Evolutionary conservation across 1,140 invertebrate genomes (phyloP).

Genomic region (Micrasema longulum): DNA sequence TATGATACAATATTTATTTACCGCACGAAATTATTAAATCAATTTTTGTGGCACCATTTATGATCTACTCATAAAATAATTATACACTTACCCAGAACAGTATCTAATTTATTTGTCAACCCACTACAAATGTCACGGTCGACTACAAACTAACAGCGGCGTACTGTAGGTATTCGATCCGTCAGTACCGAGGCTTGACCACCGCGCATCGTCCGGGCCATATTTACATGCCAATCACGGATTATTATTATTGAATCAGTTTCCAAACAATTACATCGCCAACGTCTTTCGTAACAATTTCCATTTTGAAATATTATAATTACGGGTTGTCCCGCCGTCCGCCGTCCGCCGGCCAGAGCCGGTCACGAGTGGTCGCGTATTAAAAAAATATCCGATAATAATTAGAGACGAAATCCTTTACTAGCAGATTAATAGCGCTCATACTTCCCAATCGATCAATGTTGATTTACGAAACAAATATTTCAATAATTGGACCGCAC

Average conservation of each 20-base stretch:
- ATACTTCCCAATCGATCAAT: slow-evolving; percentile 28
- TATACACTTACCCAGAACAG: no score
- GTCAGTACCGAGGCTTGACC: neutral
- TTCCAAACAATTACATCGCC: slow-evolving; percentile 34
- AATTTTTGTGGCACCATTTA: no score
- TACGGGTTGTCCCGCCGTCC: slow-evolving; percentile 31
- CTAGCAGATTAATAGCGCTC: slow-evolving; percentile 26
- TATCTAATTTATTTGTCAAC: no score
- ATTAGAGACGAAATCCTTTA: slow-evolving; percentile 40
- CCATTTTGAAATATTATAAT: slow-evolving; percentile 41
- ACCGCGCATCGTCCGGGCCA: slow-evolving; percentile 2
- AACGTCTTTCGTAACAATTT: slow-evolving; percentile 33
- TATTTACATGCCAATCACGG: slow-evolving; percentile 27
- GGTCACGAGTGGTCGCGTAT: slow-evolving; percentile 37
- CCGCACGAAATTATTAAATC: no score
- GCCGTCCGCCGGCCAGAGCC: slow-evolving; percentile 8
- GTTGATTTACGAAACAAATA: slow-evolving; percentile 37
- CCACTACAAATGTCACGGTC: no score
- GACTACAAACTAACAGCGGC: no score
- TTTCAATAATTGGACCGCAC: slow-evolving; percentile 35
- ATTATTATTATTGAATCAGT: slow-evolving; percentile 33
- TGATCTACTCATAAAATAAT: no score
- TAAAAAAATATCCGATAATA: slow-evolving; percentile 36
- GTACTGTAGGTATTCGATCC: neutral
- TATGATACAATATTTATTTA: no score